Conservation (phyloP, 2,113 vertebrate species). For the Camarhynchus parvulus region DNA sequence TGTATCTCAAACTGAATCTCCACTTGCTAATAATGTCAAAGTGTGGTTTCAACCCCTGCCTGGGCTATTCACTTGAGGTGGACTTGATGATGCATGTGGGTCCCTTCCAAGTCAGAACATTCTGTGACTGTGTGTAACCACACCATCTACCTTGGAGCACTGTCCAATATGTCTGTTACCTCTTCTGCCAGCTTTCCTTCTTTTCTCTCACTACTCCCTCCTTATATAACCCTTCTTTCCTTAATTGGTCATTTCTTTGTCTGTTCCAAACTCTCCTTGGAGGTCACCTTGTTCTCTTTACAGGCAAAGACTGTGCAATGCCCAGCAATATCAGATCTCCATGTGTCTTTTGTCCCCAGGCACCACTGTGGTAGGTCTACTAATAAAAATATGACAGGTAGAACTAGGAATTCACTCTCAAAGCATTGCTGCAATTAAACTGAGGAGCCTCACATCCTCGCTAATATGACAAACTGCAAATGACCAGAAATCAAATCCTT, state of each 20-base stretch:
- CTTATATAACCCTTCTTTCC: not conserved
- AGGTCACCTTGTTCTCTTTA: not conserved
- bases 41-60: not conserved
- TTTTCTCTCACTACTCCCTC: not conserved
- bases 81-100: not conserved
- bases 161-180: not conserved
- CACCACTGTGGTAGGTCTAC: not conserved
- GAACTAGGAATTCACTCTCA: not conserved
- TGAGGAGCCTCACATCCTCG: not conserved
- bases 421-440: not conserved
- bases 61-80: not conserved
- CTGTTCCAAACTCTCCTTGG: not conserved
- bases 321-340: not conserved
- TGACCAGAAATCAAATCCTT: not conserved
- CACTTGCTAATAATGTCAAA: not conserved
- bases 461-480: not conserved
- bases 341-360: accelerated
- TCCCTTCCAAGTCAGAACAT: not conserved
- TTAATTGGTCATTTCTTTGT: not conserved
- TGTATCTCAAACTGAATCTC: not conserved
- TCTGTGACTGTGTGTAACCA: not conserved
- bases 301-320: not conserved
- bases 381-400: not conserved
- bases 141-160: not conserved
- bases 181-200: not conserved